Evolutionary conservation across 2,888 invertebrate genomes (phyloP).

Genomic region (Lochmaea crataegi): DNA sequence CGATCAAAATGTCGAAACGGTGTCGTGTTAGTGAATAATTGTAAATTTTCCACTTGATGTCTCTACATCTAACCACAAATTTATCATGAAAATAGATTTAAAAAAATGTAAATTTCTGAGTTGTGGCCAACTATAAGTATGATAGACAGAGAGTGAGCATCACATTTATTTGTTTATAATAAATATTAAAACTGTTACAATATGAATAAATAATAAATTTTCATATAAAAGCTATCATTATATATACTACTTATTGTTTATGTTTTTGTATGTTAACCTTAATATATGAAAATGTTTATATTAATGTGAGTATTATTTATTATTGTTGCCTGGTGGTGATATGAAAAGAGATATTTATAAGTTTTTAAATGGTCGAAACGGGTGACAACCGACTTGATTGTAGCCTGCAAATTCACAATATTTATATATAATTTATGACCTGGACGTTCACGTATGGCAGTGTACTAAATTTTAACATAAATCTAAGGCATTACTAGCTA

Average conservation of each 20-base stretch:
- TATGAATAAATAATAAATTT: conserved; percentile 43
- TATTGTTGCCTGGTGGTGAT: conserved; percentile 35
- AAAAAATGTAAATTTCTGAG: conserved; percentile 7
- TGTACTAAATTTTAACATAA: too few relatives aligned
- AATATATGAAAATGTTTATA: conserved; percentile 24
- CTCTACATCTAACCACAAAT: neutral
- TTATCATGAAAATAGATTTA: neutral
- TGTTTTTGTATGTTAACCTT: conserved; percentile 35
- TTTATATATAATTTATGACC: too few relatives aligned
- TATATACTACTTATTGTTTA: conserved; percentile 45
- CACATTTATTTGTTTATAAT: conserved; percentile 46
- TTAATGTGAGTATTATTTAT: conserved; percentile 25
- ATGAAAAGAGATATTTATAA: conserved; percentile 39
- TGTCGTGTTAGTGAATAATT: neutral
- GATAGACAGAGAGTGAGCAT: conserved; percentile 49
- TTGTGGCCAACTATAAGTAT: conserved; percentile 18
- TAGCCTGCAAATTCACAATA: conserved; percentile 5
- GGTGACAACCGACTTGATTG: conserved; percentile 32
- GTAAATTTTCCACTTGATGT: neutral
- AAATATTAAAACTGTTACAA: conserved; percentile 40
- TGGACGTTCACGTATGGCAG: too few relatives aligned
- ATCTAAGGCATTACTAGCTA: too few relatives aligned
- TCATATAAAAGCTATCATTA: conserved; percentile 49
- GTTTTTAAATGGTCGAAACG: conserved; percentile 38
- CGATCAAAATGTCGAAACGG: too few relatives aligned